Conservation (phyloP, 2,888 invertebrate species). For the Eupithecia abbreviata region DNA sequence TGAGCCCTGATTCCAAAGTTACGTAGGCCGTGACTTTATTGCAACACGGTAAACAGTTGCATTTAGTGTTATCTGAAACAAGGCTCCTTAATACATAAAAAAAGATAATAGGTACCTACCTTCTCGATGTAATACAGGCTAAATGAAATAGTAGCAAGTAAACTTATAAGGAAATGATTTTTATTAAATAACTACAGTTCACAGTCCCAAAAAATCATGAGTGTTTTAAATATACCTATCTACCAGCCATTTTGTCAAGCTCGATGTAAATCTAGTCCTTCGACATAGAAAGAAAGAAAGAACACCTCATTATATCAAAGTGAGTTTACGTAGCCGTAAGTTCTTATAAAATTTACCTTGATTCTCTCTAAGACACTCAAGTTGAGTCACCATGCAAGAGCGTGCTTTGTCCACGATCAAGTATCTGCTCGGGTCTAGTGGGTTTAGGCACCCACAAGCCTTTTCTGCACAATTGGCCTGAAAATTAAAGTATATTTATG, state of each 20-base stretch:
- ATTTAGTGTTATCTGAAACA: constrained; percentile 57
- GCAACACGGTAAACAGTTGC: constrained; percentile 66
- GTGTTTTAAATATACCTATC: too few species aligned
- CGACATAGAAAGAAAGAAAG: not conserved
- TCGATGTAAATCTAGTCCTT: not conserved
- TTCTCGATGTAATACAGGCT: too few species aligned
- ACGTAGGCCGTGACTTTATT: constrained; percentile 56
- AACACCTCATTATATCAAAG: too few species aligned
- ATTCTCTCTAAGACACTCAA: constrained; percentile 48
- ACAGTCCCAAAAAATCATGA: too few species aligned
- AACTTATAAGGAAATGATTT: too few species aligned
- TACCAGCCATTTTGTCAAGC: too few species aligned
- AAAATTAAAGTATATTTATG: constrained; percentile 25
- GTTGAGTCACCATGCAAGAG: constrained; percentile 53
- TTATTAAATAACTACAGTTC: too few species aligned
- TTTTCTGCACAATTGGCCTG: constrained; percentile 64
- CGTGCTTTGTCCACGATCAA: constrained; percentile 39
- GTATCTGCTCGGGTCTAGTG: constrained; percentile 42
- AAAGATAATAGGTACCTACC: too few species aligned
- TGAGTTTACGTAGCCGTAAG: not conserved
- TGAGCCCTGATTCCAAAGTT: constrained; percentile 53
- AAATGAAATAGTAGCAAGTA: too few species aligned
- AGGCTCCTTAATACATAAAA: not conserved
- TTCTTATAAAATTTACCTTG: constrained; percentile 14
- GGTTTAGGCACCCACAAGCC: constrained; percentile 67